These are phyloP conservation scores for Acrocephalus kingi DNA, from an alignment of 2,113 vertebrate species.

Conservation along the genomic window DNA sequence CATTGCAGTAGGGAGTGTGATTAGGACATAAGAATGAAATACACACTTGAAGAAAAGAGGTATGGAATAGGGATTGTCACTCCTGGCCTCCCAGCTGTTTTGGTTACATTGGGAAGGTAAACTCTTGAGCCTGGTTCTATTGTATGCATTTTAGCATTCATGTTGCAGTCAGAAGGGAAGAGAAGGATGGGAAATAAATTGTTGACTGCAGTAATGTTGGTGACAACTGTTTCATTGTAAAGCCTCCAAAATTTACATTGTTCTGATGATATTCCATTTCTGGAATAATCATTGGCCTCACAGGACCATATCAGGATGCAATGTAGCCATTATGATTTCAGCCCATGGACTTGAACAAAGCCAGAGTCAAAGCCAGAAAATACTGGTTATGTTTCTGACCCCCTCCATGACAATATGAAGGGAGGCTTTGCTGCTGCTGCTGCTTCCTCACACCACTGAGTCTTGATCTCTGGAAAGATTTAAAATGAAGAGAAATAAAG, in stretches of 20 bases:
- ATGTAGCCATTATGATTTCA: background rate
- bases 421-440: background rate
- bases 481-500: background rate
- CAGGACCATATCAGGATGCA: background rate
- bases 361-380: background rate
- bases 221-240: background rate
- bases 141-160: background rate
- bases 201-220: background rate
- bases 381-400: background rate
- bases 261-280: background rate
- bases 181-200: background rate
- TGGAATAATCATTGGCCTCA: background rate
- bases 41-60: background rate
- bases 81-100: background rate
- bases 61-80: background rate
- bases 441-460: background rate
- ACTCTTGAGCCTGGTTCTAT: background rate
- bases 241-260: background rate
- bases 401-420: background rate
- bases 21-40: background rate
- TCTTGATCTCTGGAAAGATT: background rate
- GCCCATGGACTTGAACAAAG: background rate
- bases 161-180: background rate
- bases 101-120: background rate
- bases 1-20: background rate